Evolutionary conservation across 2,113 vertebrate species (phyloP), one percentile per base, ranked within the genome.

Genomic region (Origma solitaria): DNA sequence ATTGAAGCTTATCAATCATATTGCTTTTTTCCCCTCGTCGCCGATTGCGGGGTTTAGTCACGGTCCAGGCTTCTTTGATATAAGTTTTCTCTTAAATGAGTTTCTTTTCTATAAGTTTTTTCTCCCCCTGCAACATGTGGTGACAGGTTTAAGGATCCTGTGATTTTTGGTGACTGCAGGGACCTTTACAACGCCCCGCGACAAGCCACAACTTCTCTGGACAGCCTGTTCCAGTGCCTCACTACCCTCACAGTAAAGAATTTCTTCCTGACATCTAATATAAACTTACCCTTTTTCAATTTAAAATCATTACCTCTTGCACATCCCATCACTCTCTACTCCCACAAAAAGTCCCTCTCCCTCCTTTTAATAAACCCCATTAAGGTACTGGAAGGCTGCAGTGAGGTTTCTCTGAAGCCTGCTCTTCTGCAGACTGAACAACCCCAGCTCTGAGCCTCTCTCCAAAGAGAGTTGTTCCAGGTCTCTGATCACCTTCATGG

Each of bases 341-440:
- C 49, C 20, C 6, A 17, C 7, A 42, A 70, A 61, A 49, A 21
- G 6, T 21, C 40, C 12, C 10, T 33, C 17, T 61, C 16, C n/a
- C 4, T 70, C 18, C 22, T 42, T 50, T 69, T 37, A 42, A 42
- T 37, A 33, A 49, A 8, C 6, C 6, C 7, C 0, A 0, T 47
- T 15, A 61, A 61, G 8, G 14, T 27, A 47, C 31, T 28, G 22
- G 12, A 53, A 61, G 27, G 5, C 9, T 53, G 31, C 7, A 62
- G 33, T 20, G 22, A 77, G 30, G 4, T 61, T 31, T 61, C 3
- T 47, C 47, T 49, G 35, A 77, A 69, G 30, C 8, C 4, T 49
- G 47, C n/a, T 15, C 28, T 66, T 45, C 9, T n/a, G 9, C 16
- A n/a, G 23, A 38, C 15, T 35, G 31, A 62, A 49, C 2, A 70